Evolutionary conservation across 2,113 vertebrate genomes (phyloP).

Genomic region (Thomomys bottae): DNA sequence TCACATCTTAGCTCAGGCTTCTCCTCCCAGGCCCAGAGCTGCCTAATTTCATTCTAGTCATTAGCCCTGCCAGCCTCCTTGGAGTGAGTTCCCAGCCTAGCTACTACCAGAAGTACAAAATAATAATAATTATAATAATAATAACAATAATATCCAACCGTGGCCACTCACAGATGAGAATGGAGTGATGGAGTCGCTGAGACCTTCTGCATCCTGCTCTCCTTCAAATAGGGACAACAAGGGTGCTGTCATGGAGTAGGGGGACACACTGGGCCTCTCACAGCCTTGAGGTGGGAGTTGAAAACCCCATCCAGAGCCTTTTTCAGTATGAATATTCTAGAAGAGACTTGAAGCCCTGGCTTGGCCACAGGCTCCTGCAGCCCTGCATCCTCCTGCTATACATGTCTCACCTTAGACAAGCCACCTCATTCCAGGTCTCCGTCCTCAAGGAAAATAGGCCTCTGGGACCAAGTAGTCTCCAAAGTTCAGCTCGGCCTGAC

Average conservation of each 20-base stretch:
- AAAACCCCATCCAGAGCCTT: background rate
- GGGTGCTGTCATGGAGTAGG: too few species aligned
- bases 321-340: background rate
- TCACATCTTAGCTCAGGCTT: background rate
- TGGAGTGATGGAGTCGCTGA: background rate
- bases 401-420: background rate
- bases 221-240: background rate
- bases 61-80: background rate
- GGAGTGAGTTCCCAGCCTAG: too few species aligned
- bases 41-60: background rate
- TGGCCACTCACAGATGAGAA: background rate
- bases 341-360: too few species aligned
- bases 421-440: background rate
- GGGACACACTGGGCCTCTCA: background rate
- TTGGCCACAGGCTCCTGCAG: background rate
- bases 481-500: background rate
- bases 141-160: background rate
- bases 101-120: background rate
- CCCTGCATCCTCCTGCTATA: background rate
- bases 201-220: background rate
- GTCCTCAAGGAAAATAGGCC: background rate
- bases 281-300: background rate
- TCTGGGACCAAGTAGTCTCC: background rate
- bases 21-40: background rate
- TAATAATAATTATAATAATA: too few species aligned